Base-by-base conservation (phyloP, 2,888 invertebrate genomes). In the Sphaerophoria taeniata region DNA sequence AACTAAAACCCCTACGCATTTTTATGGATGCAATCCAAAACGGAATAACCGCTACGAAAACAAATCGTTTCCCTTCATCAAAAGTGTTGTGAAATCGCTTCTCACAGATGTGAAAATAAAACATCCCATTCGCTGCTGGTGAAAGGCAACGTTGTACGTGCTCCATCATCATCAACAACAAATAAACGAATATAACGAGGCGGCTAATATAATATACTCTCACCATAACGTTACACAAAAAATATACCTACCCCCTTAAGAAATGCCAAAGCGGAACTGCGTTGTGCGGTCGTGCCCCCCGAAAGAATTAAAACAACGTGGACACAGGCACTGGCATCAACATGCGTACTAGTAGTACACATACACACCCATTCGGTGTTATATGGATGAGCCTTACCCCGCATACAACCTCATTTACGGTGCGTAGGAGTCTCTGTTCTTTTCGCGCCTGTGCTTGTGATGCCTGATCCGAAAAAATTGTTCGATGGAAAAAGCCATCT, bases 1-100 rank as follows among this genome's bases (percentile, higher is more conserved):
- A 84, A 80, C 80, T 80, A 84, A 76, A 72, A 72, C 84, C 51
- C 84, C 72, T 70, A 72, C 80, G 65, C 84, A 61, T 73, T 33
- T 11, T 2, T 14, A 5, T 6, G 5, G 24, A 24, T 24, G 24
- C 24, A 24, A 24, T 24, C 2, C 24, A 24, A 24, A 24, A 24
- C 24, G n/a, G n/a, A n/a, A 24, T 2, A 24, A 24, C 1, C 24
- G 2, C 24, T 1, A 2, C 2, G 24, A 1, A 24, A 24, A 24
- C 24, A 24, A 24, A 65, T 61, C 67, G 55, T 43, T n/a, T 69
- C 69, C 72, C 67, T 51, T 84, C 71, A 49, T 75, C 75, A 53
- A 73, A 65, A 65, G 65, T 49, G 79, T 83, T 84, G 78, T 75
- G 65, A 75, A 80, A 84, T 80, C 69, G 69, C 58, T 79, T 79